Evolutionary conservation across 2,113 vertebrate genomes (phyloP).

Genomic region (Hyla sarda): DNA sequence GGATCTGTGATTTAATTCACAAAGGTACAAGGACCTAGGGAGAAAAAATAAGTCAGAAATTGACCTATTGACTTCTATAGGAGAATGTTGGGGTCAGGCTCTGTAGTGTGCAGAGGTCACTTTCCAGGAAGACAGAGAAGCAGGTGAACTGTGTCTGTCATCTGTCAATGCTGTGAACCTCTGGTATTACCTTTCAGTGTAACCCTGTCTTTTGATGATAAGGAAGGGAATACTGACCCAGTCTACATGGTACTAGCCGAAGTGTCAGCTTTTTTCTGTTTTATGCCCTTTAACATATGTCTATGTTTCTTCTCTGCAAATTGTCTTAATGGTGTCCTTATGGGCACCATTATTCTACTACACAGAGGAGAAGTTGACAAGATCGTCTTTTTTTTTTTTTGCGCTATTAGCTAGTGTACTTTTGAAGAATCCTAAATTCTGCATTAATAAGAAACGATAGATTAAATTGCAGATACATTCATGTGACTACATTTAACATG

Average conservation of each 20-base stretch:
- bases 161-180: neutral
- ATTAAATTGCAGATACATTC: constrained; percentile 18
- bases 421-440: neutral
- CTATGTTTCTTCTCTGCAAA: neutral
- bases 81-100: neutral
- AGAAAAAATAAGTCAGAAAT: too few relatives aligned
- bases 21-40: neutral
- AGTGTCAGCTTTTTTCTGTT: too few relatives aligned
- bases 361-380: neutral
- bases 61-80: neutral
- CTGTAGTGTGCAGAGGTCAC: neutral
- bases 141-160: neutral
- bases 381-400: neutral
- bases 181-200: neutral
- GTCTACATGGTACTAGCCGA: too few relatives aligned
- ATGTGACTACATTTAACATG: constrained; percentile 36
- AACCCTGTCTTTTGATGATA: too few relatives aligned
- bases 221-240: too few relatives aligned
- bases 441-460: constrained; percentile 14
- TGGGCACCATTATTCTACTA: neutral
- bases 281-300: neutral
- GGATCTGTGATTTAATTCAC: too few relatives aligned
- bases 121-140: neutral
- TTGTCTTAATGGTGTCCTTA: neutral
- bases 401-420: neutral